phyloP scores from a whole-genome alignment of 2,797 vertebrate genomes.

The Mormyrops attenuatus region DNA sequence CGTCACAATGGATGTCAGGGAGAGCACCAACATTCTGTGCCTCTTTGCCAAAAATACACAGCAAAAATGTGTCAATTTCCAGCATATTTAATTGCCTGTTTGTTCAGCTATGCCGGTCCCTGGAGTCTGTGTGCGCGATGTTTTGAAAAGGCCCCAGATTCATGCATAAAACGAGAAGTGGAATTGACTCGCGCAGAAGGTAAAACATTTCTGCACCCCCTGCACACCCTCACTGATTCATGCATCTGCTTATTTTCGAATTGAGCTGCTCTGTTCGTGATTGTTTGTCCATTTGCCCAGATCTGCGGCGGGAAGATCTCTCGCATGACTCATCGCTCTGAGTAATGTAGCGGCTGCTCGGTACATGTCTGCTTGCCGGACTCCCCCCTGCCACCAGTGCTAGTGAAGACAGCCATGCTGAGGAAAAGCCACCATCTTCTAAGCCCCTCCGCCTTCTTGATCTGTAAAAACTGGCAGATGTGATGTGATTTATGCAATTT shows the following conservation, averaged over 20 bases:
- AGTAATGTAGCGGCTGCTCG: background rate
- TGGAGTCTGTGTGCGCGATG: background rate
- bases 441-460: background rate
- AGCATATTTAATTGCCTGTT: conserved; percentile 3
- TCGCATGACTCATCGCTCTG: conserved; percentile 35
- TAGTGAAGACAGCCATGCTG: background rate
- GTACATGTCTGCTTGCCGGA: background rate
- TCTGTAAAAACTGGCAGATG: conserved; percentile 15
- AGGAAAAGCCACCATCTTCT: conserved; percentile 4
- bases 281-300: conserved; percentile 60
- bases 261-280: conserved; percentile 48
- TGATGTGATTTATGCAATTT: conserved; percentile 7
- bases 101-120: background rate
- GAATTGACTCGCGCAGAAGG: background rate
- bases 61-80: background rate
- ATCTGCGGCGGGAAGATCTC: conserved; percentile 28
- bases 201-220: conserved; percentile 35
- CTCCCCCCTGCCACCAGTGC: background rate
- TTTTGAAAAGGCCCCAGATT: background rate
- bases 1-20: background rate
- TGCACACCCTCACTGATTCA: conserved; percentile 49
- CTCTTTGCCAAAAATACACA: background rate
- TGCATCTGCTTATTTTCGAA: conserved; percentile 48
- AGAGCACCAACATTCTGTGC: background rate
- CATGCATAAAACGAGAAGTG: background rate